Conservation (phyloP, 2,113 vertebrate species). For the Ochotona curzoniae region DNA sequence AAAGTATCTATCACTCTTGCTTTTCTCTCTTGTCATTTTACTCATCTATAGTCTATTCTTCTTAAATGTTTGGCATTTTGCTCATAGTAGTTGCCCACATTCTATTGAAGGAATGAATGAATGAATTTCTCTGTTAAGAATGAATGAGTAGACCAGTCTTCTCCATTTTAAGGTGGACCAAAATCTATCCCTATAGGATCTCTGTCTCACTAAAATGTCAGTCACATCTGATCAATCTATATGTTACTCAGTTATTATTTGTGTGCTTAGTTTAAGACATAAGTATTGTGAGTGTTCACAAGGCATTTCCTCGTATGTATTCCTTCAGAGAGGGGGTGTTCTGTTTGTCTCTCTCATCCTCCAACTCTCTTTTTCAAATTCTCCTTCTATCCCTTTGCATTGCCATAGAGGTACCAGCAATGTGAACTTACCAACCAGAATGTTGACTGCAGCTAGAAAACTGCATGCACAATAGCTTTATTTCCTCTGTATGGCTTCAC, state of each 20-base stretch:
- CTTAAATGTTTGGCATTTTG: not conserved
- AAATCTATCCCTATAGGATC: not conserved
- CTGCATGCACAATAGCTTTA: not conserved
- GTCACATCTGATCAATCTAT: not conserved
- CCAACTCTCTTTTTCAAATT: not conserved
- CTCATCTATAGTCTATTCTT: not conserved
- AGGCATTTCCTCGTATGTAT: not conserved
- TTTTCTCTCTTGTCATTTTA: not conserved
- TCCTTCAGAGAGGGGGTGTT: not conserved
- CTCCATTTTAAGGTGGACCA: not conserved
- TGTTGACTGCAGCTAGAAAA: slow-evolving; percentile 2
- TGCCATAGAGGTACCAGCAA: not conserved
- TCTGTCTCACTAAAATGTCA: slow-evolving; percentile 18
- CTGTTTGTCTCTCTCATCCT: not conserved
- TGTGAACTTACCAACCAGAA: not conserved
- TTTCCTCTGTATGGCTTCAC: not conserved
- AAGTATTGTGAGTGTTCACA: not conserved
- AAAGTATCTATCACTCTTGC: not conserved
- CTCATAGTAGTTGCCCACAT: not conserved
- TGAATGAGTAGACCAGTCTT: not conserved
- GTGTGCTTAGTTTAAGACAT: not conserved
- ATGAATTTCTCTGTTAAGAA: not conserved
- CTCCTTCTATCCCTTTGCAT: not conserved
- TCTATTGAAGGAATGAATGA: not conserved
- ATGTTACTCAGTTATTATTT: not conserved